Conservation (phyloP, 35 echinoderm and acorn worm genomes). For the Eucidaris tribuloides region DNA sequence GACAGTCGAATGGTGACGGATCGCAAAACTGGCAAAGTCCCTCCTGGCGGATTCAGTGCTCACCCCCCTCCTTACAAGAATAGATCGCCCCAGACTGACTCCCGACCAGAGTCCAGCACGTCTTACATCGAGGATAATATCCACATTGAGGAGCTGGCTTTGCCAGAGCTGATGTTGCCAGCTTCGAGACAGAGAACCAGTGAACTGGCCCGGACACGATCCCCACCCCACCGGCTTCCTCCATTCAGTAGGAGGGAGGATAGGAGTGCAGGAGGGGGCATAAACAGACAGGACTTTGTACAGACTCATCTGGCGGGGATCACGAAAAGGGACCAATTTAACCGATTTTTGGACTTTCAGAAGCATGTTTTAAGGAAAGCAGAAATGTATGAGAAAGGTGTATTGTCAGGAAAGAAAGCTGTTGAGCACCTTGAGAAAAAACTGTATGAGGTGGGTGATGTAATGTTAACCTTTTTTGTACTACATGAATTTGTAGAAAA, state of each 20-base stretch:
- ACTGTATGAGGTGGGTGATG: constrained; percentile 69
- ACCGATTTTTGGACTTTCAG: constrained; percentile 82
- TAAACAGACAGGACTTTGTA: constrained; percentile 72
- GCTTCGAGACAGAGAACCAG: constrained; percentile 14
- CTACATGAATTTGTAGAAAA: no score
- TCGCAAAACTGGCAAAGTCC: background rate
- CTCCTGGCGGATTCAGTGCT: background rate
- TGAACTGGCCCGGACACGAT: constrained; percentile 8
- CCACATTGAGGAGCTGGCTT: constrained; percentile 69
- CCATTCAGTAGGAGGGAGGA: constrained; percentile 19
- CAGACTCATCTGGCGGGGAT: constrained; percentile 79
- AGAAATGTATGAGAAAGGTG: constrained; percentile 74
- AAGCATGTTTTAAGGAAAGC: constrained; percentile 67
- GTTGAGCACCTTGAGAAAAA: constrained; percentile 82
- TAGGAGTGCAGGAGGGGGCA: constrained; percentile 8
- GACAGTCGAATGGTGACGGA: background rate
- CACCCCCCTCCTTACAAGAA: background rate
- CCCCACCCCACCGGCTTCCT: constrained; percentile 37
- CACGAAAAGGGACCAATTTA: constrained; percentile 91
- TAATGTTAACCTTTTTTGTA: no score
- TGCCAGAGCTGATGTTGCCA: constrained; percentile 88
- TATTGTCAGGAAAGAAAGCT: constrained; percentile 81
- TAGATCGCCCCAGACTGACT: background rate
- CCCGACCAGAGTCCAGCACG: constrained; percentile 49
- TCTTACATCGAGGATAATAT: constrained; percentile 72